A percentile compares a stretch with the other conserved stretches of the same genome.
phyloP scores from a whole-genome alignment of 30 jellyfish, hydroid and myxozoan species.

The Clytia hemisphaerica region DNA sequence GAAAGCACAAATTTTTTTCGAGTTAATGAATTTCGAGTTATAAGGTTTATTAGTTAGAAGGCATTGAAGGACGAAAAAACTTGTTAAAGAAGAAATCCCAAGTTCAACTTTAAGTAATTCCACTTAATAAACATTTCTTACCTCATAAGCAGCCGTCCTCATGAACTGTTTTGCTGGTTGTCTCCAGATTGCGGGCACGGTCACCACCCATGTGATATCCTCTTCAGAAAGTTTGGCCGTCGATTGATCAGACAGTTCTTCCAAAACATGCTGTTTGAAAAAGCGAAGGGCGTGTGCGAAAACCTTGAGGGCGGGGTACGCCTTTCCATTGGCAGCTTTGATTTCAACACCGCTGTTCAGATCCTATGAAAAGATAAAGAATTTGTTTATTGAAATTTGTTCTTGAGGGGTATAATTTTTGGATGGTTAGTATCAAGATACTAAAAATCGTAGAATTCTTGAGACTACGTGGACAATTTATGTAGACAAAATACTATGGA shows the following conservation, averaged over 20 bases:
- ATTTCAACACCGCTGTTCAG: conserved; percentile 57
- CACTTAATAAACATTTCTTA: conserved; percentile 16
- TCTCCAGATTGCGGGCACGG: conserved; percentile 98
- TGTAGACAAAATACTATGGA: too few species aligned
- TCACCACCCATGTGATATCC: conserved; percentile 96
- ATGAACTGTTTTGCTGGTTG: conserved; percentile 97
- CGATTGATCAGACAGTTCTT: conserved; percentile 92
- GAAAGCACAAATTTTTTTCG: too few species aligned
- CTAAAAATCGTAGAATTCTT: too few species aligned
- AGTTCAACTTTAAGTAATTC: too few species aligned
- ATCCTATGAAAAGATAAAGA: conserved; percentile 56
- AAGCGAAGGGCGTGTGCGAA: conserved; percentile 80
- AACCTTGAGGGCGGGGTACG: conserved; percentile 83
- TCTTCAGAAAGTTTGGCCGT: conserved; percentile 88
- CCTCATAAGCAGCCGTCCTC: conserved; percentile 98
- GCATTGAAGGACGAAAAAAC: too few species aligned
- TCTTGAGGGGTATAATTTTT: too few species aligned
- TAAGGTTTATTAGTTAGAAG: too few species aligned
- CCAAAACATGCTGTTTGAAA: conserved; percentile 81
- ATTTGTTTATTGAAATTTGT: too few species aligned
- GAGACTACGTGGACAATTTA: too few species aligned
- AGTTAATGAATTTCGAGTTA: too few species aligned
- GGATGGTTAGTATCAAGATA: too few species aligned
- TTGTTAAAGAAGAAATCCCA: too few species aligned
- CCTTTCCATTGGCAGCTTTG: conserved; percentile 88